Evolutionary conservation across 2,888 invertebrate species (phyloP).

Genomic region (Melanotus villosus): DNA sequence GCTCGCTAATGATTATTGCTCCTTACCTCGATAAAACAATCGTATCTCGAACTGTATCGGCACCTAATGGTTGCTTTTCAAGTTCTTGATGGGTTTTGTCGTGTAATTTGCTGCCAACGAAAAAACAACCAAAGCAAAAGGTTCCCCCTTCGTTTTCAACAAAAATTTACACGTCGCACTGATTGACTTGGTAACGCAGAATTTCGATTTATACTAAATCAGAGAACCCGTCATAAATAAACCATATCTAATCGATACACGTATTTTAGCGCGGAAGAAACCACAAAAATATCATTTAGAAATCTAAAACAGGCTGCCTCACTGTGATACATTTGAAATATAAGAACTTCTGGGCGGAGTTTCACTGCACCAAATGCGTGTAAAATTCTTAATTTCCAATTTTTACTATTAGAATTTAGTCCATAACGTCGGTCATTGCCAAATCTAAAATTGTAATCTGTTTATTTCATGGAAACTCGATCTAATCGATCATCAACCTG

Average conservation of each 20-base stretch:
- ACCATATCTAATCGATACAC: constrained; percentile 42
- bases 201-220: too few relatives aligned
- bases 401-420: too few relatives aligned
- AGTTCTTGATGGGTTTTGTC: constrained; percentile 52
- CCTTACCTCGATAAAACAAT: constrained; percentile 61
- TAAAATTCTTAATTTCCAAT: neutral
- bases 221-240: too few relatives aligned
- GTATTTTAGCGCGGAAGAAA: constrained; percentile 36
- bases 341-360: constrained; percentile 4
- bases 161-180: too few relatives aligned
- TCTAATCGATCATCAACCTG: too few relatives aligned
- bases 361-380: constrained; percentile 6
- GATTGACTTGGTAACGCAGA: too few relatives aligned
- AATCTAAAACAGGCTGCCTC: constrained; percentile 36
- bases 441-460: too few relatives aligned
- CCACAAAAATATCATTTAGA: constrained; percentile 40
- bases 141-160: too few relatives aligned
- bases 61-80: constrained; percentile 58
- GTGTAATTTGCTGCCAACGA: constrained; percentile 46
- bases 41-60: constrained; percentile 63
- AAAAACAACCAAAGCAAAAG: too few relatives aligned
- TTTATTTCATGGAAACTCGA: too few relatives aligned
- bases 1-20: constrained; percentile 62
- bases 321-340: constrained; percentile 34
- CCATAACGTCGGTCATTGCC: too few relatives aligned